Conservation (phyloP, 2,888 invertebrate species). For the Amaurobius ferox region DNA sequence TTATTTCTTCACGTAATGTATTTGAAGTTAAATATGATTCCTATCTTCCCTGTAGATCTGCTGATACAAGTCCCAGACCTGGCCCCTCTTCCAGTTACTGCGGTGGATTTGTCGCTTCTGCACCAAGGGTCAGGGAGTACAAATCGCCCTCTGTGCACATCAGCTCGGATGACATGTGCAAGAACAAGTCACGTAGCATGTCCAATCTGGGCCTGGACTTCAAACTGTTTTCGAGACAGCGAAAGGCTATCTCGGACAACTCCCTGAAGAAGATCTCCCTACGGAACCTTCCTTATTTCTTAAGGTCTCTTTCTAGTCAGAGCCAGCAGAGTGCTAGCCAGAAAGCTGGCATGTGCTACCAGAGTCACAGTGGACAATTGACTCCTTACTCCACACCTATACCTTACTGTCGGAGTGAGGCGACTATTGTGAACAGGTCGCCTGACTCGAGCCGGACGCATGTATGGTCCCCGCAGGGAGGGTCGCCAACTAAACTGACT, state of each 20-base stretch:
- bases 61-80: not conserved
- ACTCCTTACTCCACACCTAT: conserved; percentile 27
- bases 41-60: not conserved
- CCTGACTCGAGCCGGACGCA: conserved; percentile 24
- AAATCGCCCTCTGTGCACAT: conserved; percentile 54
- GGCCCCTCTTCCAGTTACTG: conserved; percentile 8
- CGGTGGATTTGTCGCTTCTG: conserved; percentile 30
- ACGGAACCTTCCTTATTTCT: conserved; percentile 70
- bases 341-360: conserved; percentile 20
- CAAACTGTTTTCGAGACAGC: conserved; percentile 43
- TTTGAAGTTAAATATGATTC: too few species aligned
- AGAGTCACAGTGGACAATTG: conserved; percentile 54
- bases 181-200: conserved; percentile 68
- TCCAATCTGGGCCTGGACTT: conserved; percentile 58
- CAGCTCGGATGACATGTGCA: conserved; percentile 62
- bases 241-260: conserved; percentile 73
- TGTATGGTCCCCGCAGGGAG: conserved; percentile 42
- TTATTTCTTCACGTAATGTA: too few species aligned
- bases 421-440: conserved; percentile 47
- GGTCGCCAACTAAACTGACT: conserved; percentile 10
- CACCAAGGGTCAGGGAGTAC: conserved; percentile 12
- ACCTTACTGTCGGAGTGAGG: conserved; percentile 59
- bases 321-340: conserved; percentile 46
- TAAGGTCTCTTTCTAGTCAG: conserved; percentile 74
- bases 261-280: conserved; percentile 73